A percentile compares a stretch with the other conserved stretches of the same genome.
These are phyloP conservation scores for Eupithecia insigniata DNA, from an alignment of 2,888 invertebrate species.

Conservation along the genomic window DNA sequence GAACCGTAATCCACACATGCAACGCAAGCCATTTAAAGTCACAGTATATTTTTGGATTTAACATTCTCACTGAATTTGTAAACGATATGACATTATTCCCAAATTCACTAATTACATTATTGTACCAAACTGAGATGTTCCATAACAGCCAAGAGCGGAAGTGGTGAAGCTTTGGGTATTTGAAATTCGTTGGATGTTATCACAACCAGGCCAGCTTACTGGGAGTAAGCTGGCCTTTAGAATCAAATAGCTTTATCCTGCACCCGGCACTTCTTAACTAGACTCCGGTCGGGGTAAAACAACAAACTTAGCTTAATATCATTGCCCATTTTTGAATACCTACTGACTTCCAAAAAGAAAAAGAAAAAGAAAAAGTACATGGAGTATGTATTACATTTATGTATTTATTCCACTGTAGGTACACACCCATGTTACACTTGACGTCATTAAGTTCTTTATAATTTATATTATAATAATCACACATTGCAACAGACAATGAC, in stretches of 20 bases:
- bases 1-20: not conserved
- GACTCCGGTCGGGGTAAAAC: not conserved
- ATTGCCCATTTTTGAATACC: not conserved
- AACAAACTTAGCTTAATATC: constrained; percentile 7
- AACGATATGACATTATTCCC: not conserved
- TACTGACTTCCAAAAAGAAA: not conserved
- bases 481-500: too few relatives aligned
- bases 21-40: not conserved
- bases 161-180: not conserved
- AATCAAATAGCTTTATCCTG: constrained; percentile 2
- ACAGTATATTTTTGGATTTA: not conserved
- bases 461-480: too few relatives aligned
- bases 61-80: not conserved
- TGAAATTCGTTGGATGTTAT: not conserved
- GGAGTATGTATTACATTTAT: too few relatives aligned
- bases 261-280: constrained; percentile 2
- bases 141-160: not conserved
- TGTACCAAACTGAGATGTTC: not conserved
- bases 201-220: not conserved
- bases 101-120: not conserved
- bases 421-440: too few relatives aligned
- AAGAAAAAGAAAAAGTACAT: too few relatives aligned
- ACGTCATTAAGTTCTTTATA: too few relatives aligned
- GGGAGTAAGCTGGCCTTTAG: too few relatives aligned
- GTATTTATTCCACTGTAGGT: too few relatives aligned